Evolutionary conservation across 2,797 vertebrate species (phyloP).

Genomic region (Tangara arthus): DNA sequence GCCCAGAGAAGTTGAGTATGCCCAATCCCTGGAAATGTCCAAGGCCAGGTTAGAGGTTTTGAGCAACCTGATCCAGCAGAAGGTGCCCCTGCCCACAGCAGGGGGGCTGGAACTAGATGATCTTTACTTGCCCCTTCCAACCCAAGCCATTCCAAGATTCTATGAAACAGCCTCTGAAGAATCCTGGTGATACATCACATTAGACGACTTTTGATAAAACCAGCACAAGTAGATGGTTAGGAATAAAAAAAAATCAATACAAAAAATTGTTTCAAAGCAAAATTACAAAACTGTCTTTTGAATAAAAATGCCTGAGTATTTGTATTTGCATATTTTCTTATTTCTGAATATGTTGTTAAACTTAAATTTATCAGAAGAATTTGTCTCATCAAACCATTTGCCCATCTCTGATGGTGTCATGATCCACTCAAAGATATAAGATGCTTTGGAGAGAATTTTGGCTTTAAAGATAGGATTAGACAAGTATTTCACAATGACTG

Average conservation of each 20-base stretch:
- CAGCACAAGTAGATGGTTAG: neutral
- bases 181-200: neutral
- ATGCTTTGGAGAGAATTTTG: neutral
- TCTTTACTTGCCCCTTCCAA: neutral
- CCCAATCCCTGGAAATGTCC: neutral
- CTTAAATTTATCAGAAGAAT: neutral
- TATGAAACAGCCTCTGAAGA: neutral
- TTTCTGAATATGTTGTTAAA: neutral
- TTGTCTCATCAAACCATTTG: neutral
- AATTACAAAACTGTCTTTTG: neutral
- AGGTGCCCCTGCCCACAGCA: neutral
- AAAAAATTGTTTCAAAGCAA: neutral
- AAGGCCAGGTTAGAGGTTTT: neutral
- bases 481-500: neutral
- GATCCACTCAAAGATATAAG: neutral
- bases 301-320: neutral
- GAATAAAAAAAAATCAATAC: neutral
- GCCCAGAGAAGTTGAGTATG: neutral
- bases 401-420: neutral
- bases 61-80: neutral
- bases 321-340: neutral
- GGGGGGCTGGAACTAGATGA: accelerated
- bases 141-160: neutral
- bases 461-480: neutral
- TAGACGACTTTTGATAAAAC: neutral